Percentiles rank a stretch among this genome's conserved stretches.
phyloP scores from a whole-genome alignment of 2,113 vertebrate species.

The Carollia perspicillata region DNA sequence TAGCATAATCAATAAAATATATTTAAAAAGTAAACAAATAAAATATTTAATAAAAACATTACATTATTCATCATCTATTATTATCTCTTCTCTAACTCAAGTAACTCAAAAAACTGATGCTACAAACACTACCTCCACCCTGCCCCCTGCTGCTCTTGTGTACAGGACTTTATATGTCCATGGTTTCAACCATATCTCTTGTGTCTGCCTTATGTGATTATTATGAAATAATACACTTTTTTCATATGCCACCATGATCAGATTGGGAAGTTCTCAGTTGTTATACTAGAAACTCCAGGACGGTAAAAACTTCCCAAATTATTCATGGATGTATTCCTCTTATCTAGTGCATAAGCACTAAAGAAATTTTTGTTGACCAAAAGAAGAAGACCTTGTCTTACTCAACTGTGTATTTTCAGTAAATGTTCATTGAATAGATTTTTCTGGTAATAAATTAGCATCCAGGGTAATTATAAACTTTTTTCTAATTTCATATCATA shows the following conservation, averaged over 20 bases:
- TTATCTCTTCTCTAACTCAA: background rate
- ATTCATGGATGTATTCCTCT: background rate
- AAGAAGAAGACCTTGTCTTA: background rate
- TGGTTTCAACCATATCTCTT: background rate
- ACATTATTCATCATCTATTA: background rate
- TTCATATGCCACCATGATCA: background rate
- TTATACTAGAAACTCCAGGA: background rate
- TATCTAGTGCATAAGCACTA: background rate
- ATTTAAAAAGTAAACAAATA: too few species aligned
- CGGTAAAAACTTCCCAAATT: background rate
- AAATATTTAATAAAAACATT: background rate
- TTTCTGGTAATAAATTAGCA: conserved; percentile 17
- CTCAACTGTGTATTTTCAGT: background rate
- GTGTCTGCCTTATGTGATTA: background rate
- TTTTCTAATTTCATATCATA: background rate
- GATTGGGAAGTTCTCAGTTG: background rate
- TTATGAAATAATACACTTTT: background rate
- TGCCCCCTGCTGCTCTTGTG: background rate
- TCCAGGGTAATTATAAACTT: background rate
- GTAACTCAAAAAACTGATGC: background rate
- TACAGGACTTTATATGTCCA: background rate
- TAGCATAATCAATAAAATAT: too few species aligned
- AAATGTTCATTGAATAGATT: background rate
- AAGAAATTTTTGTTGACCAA: background rate
- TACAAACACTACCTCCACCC: background rate